Base-by-base conservation (phyloP, 1,140 invertebrate genomes). In the Drosophila oshimai region DNA sequence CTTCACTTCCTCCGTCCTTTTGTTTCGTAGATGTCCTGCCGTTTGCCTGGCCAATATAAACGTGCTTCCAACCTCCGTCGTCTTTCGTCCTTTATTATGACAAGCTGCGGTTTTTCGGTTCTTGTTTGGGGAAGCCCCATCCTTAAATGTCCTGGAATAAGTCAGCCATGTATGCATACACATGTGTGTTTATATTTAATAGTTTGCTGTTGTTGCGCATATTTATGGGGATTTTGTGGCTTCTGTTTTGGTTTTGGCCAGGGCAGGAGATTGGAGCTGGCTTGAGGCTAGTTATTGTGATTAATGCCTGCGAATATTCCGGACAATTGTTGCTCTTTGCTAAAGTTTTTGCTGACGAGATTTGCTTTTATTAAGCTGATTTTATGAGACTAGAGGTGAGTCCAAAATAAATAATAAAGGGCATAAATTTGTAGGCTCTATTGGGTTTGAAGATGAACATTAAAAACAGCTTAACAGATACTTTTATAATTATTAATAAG, bases 31-130 rank as follows among this genome's bases (percentile, higher is more conserved):
- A 62, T 78, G 60, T 84, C 65, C 67, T 79, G 80, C 74, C 80
- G 67, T 37, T 65, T 57, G 61, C 41, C 41, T 33, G 64, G 41
- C 76, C 76, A 65, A 86, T 75, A 36, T 54, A 73, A 72, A 70
- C 68, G 75, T 87, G 57, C 60, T 41, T 55, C 46, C 55, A 22
- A 18, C 36, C 44, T 60, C 71, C 54, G 49, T 67, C 26, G 26
- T 26, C 26, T 46, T 44, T 54, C 51, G 45, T 47, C 55, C 81
- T 64, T 81, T 87, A 87, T 87, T 87, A 81, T 87, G 81, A 87
- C 81, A 87, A 87, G 81, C 76, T 87, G 81, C 60, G 80, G 80
- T 73, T 74, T 69, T 74, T 17, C 33, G 71, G 70, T 31, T 50
- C 33, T 34, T 26, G 53, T 67, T 60, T 42, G 33, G 39, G 51